These are phyloP conservation scores for Melanotaenia nigrans DNA, from an alignment of 2,797 vertebrate species.

Conservation along the genomic window DNA sequence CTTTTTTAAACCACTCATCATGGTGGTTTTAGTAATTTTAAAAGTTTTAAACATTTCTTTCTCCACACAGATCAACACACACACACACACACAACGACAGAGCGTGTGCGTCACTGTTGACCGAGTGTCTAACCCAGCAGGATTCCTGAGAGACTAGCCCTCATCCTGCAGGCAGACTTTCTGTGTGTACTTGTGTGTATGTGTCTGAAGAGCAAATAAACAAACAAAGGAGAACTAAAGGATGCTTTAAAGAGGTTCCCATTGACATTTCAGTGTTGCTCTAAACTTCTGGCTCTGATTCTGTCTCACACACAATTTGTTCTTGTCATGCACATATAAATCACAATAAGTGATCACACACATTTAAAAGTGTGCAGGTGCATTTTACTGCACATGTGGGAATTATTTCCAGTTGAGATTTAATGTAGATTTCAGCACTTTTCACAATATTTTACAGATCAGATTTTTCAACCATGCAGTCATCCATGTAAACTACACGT, in stretches of 20 bases:
- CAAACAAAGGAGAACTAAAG: neutral
- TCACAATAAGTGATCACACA: neutral
- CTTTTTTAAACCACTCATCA: too few species aligned
- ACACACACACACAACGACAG: slow-evolving; percentile 2
- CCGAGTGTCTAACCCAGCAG: slow-evolving; percentile 51
- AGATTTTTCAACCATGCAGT: too few species aligned
- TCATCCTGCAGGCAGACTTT: slow-evolving; percentile 54
- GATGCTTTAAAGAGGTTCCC: neutral
- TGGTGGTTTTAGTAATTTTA: too few species aligned
- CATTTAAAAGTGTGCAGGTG: slow-evolving; percentile 16
- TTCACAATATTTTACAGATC: neutral
- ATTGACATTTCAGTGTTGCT: neutral
- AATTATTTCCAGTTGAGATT: neutral
- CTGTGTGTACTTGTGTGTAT: slow-evolving; percentile 23
- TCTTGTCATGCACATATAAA: neutral
- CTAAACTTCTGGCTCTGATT: too few species aligned
- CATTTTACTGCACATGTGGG: neutral
- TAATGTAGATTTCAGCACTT: neutral
- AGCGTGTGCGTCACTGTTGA: slow-evolving; percentile 50
- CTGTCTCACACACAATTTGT: slow-evolving; percentile 2
- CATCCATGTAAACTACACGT: too few species aligned
- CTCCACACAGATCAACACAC: slow-evolving; percentile 11
- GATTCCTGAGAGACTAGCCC: slow-evolving; percentile 58
- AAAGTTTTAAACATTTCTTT: neutral
- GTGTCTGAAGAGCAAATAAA: slow-evolving; percentile 17